Base-by-base conservation (phyloP, 23 tunicate species). In the Oikopleura dioica region DNA sequence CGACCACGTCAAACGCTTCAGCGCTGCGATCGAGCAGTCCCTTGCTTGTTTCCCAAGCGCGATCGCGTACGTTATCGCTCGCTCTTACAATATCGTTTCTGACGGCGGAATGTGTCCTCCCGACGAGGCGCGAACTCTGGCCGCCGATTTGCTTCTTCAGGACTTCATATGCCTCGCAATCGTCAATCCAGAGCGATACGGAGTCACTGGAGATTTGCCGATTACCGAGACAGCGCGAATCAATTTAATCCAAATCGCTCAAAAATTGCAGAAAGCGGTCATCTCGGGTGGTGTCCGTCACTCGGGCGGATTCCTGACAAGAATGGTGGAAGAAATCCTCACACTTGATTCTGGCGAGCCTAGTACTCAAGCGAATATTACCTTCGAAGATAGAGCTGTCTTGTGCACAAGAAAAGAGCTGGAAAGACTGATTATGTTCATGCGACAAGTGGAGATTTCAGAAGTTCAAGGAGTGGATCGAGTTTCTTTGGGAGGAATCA, bases 181-280 rank as follows among this genome's bases (percentile, higher is more conserved):
- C 37, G 95, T 94, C 1, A 84, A 83, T 75, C 99, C 99, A 37
- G 99, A 94, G 51, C 80, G 82, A 35, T 79, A 86, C 68, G 99
- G 99, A 4, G 83, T 94, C 0, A 86, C 95, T 36, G 99, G 95
- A 16, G 89, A 86, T 76, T 81, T 81, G 24, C 99, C 99, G 9
- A 82, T 94, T 59, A 86, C 85, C 78, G 84, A 86, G 35, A 35
- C 84, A 1, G 79, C 88, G n/a, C 68, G 99, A 37, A 58, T 76
- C 37, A 94, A 94, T 72, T 78, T 94, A 28, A 94, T 94, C 87
- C 99, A 94, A 51, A 79, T 94, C 35, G 99, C 99, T 38, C 99
- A 94, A 28, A 23, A 63, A 12, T 31, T 63, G 5, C 72, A 63
- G 26, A 23, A 31, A 2, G 72, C 72, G 16, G 72, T 63, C 33